Percentiles rank a stretch among this genome's conserved stretches.
Evolutionary conservation across 2,797 vertebrate species (phyloP).

Genomic region (Anguilla anguilla): DNA sequence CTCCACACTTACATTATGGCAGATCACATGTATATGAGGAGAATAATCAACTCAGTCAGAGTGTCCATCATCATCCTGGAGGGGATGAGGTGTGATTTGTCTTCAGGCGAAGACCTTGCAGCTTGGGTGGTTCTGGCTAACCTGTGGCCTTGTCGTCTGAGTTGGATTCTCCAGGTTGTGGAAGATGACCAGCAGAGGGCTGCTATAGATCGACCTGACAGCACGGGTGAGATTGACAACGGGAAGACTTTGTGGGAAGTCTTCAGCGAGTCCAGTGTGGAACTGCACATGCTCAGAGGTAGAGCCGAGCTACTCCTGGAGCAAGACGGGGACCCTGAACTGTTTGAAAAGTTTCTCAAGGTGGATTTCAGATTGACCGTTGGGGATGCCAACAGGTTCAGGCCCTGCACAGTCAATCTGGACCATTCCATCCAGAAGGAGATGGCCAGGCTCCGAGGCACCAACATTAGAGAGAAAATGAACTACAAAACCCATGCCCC

Average conservation of each 20-base stretch:
- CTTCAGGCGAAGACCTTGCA: slow-evolving; percentile 65
- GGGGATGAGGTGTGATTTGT: slow-evolving; percentile 46
- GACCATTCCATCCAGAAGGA: slow-evolving; percentile 80
- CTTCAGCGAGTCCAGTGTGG: slow-evolving; percentile 71
- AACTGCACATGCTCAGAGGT: slow-evolving; percentile 74
- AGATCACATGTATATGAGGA: slow-evolving; percentile 78
- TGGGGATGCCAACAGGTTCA: slow-evolving; percentile 63
- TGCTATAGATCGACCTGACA: accelerated
- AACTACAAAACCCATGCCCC: background rate
- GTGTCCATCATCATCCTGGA: slow-evolving; percentile 81
- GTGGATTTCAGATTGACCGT: slow-evolving; percentile 78
- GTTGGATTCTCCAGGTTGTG: slow-evolving; percentile 86
- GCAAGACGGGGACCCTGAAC: slow-evolving; percentile 84
- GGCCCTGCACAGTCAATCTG: slow-evolving; percentile 79
- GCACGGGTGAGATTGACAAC: background rate
- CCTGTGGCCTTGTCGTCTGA: slow-evolving; percentile 88
- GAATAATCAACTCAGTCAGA: slow-evolving; percentile 85
- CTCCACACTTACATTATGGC: slow-evolving; percentile 76
- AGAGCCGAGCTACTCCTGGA: slow-evolving; percentile 76
- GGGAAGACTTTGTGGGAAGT: slow-evolving; percentile 77
- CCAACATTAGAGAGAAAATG: background rate
- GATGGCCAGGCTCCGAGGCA: slow-evolving; percentile 75
- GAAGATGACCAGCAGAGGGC: slow-evolving; percentile 78
- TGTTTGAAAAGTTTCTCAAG: slow-evolving; percentile 81
- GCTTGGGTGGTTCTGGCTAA: slow-evolving; percentile 88